Evolutionary conservation across 2,797 vertebrate genomes (phyloP).

Genomic region (Acrossocheilus fasciatus): DNA sequence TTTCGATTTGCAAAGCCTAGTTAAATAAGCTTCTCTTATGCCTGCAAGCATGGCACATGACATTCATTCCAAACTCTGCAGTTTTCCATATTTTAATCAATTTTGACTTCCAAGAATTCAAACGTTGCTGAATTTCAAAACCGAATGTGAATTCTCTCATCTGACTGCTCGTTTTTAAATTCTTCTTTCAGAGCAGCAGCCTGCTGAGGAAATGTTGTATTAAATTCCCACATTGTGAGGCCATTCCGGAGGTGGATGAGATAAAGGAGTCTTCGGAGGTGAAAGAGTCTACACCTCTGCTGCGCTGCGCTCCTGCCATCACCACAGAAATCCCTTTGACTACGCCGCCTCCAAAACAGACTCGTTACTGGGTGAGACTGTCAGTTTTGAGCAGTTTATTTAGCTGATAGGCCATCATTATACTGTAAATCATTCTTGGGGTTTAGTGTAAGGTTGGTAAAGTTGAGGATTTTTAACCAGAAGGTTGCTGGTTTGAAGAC

Average conservation of each 20-base stretch:
- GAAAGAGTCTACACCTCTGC: constrained; percentile 66
- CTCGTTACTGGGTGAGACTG: constrained; percentile 81
- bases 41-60: neutral
- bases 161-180: neutral
- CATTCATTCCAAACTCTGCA: neutral
- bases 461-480: neutral
- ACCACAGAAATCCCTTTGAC: constrained; percentile 58
- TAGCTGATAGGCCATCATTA: neutral
- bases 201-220: constrained; percentile 52
- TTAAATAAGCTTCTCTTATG: neutral
- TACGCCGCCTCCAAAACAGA: constrained; percentile 24
- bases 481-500: neutral
- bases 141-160: neutral
- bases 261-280: constrained; percentile 61
- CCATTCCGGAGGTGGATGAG: constrained; percentile 66
- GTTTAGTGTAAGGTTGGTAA: neutral
- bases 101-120: neutral
- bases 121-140: neutral
- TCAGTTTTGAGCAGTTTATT: neutral
- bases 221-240: constrained; percentile 67
- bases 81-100: neutral
- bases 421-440: neutral
- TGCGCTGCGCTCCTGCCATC: constrained; percentile 54
- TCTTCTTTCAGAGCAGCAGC: constrained; percentile 60
- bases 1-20: neutral